Evolutionary conservation across 2,888 invertebrate species (phyloP).

Genomic region (Orthosia gracilis): DNA sequence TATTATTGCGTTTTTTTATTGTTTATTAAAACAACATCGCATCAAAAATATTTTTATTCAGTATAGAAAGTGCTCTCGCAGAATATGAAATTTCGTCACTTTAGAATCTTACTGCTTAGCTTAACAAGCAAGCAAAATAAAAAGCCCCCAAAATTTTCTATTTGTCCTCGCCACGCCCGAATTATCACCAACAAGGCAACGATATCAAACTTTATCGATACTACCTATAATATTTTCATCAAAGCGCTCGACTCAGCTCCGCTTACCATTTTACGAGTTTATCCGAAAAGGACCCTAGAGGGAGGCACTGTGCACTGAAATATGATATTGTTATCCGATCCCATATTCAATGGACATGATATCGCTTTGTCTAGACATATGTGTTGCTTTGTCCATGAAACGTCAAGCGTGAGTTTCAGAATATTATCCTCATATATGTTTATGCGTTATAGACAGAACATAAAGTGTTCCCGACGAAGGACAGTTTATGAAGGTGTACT

Average conservation of each 20-base stretch:
- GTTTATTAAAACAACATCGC: too few relatives aligned
- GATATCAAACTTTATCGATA: constrained; percentile 23
- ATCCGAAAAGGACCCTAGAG: constrained; percentile 36
- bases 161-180: background rate
- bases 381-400: constrained; percentile 33
- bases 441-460: background rate
- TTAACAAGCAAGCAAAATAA: background rate
- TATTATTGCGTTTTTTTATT: too few relatives aligned
- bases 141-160: background rate
- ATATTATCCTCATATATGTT: constrained; percentile 35
- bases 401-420: constrained; percentile 36
- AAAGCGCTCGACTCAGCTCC: constrained; percentile 18
- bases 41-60: too few relatives aligned
- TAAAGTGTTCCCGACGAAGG: background rate
- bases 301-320: constrained; percentile 19
- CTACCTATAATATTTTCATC: constrained; percentile 59
- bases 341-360: constrained; percentile 36
- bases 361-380: constrained; percentile 29
- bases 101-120: background rate
- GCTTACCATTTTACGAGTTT: constrained; percentile 43
- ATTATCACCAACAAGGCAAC: constrained; percentile 13
- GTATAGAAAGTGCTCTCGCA: too few relatives aligned
- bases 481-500: constrained; percentile 21
- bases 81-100: background rate
- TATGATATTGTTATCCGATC: constrained; percentile 52